Evolutionary conservation across 2,113 vertebrate species (phyloP).

Genomic region (Neoarius graeffei): DNA sequence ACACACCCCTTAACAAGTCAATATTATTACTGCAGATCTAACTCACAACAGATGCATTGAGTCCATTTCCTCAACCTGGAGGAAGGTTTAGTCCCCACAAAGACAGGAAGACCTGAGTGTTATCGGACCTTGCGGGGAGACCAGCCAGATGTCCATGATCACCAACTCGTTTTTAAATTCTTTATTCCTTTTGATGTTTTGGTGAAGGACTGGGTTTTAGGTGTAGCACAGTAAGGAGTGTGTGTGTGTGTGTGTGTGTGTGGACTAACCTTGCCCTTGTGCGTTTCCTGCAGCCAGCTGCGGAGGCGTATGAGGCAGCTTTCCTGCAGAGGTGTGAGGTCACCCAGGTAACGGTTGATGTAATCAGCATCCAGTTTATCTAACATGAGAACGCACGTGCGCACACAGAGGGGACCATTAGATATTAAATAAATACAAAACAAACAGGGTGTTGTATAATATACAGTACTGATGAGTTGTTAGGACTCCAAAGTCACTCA

Average conservation of each 20-base stretch:
- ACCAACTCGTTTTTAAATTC: neutral
- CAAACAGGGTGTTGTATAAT: neutral
- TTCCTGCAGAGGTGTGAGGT: slow-evolving; percentile 93
- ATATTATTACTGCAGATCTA: neutral
- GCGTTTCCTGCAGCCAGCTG: slow-evolving; percentile 93
- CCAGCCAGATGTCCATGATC: neutral
- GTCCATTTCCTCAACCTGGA: too few relatives aligned
- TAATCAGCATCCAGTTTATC: slow-evolving; percentile 96
- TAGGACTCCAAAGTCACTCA: neutral
- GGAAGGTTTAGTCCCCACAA: neutral
- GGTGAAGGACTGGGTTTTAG: neutral
- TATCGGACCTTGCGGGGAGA: neutral
- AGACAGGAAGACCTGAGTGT: neutral
- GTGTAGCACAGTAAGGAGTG: neutral
- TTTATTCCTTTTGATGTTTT: neutral
- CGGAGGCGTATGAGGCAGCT: slow-evolving; percentile 94
- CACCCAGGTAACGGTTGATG: slow-evolving; percentile 93
- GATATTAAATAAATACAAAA: too few relatives aligned
- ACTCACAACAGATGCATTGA: neutral
- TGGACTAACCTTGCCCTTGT: slow-evolving; percentile 90
- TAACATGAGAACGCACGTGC: slow-evolving; percentile 49
- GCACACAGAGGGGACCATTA: too few relatives aligned
- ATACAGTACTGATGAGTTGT: neutral
- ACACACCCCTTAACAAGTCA: neutral
- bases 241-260: neutral